Percentiles rank a stretch among this genome's conserved stretches.
Conservation (phyloP, 1,140 invertebrate species). For the Panagrolaimus sp. region DNA sequence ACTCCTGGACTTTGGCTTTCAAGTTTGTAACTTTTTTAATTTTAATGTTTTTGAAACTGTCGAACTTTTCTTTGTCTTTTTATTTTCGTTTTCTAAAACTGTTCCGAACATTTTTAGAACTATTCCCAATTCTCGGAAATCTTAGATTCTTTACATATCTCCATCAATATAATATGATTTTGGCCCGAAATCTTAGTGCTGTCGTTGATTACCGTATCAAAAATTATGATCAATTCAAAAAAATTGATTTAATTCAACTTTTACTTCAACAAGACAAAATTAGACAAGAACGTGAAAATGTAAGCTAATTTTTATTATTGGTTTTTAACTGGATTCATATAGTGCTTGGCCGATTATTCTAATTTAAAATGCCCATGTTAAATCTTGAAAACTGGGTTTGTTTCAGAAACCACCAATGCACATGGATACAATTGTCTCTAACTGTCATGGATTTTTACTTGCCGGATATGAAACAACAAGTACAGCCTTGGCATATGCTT, state of each 20-base stretch:
- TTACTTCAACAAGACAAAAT: slow-evolving; percentile 7
- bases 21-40: neutral
- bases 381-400: neutral
- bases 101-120: neutral
- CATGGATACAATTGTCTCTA: slow-evolving; percentile 18
- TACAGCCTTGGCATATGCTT: slow-evolving; percentile 59
- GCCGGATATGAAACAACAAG: slow-evolving; percentile 64
- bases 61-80: neutral
- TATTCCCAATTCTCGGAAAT: neutral
- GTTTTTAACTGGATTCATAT: neutral
- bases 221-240: neutral
- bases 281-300: neutral
- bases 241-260: slow-evolving; percentile 15
- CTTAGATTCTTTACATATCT: too few species aligned
- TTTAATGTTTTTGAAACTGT: neutral
- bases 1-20: slow-evolving; percentile 1
- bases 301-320: neutral
- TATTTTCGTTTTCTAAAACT: slow-evolving; percentile 1
- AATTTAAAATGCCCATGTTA: too few species aligned
- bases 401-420: slow-evolving; percentile 14
- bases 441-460: slow-evolving; percentile 60
- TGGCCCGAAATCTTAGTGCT: neutral
- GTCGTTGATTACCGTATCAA: neutral
- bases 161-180: too few species aligned
- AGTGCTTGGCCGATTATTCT: neutral